These are phyloP conservation scores for Poeciliopsis prolifica DNA, from an alignment of 2,113 vertebrate genomes.

Conservation along the genomic window DNA sequence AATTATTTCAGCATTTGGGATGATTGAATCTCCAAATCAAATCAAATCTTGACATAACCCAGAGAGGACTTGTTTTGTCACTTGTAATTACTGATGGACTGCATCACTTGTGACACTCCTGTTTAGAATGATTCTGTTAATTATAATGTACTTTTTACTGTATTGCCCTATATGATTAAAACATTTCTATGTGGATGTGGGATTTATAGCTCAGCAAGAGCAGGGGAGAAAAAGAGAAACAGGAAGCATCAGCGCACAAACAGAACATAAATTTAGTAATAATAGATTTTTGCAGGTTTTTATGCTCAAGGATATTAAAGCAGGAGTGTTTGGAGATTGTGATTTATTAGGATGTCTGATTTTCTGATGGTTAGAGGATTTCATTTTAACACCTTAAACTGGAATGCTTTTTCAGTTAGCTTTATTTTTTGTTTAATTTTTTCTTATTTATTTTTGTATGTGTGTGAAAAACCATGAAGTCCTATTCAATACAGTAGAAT, in stretches of 20 bases:
- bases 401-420: neutral
- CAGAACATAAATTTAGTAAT: constrained; percentile 21
- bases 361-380: constrained; percentile 18
- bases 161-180: constrained; percentile 39
- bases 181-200: constrained; percentile 31
- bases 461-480: neutral
- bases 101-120: constrained; percentile 24
- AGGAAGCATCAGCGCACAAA: constrained; percentile 14
- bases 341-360: constrained; percentile 37
- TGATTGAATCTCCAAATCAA: constrained; percentile 41
- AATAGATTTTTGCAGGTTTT: constrained; percentile 33
- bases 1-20: neutral
- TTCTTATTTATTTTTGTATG: neutral
- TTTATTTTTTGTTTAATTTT: neutral
- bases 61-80: constrained; percentile 14
- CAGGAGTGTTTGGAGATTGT: neutral
- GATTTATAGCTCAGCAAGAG: constrained; percentile 6
- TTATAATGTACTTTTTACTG: constrained; percentile 31
- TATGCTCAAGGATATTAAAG: constrained; percentile 16
- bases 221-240: constrained; percentile 17
- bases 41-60: constrained; percentile 25
- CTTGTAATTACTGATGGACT: constrained; percentile 15
- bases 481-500: neutral
- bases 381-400: neutral
- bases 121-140: constrained; percentile 20